These are phyloP conservation scores for Recurvirostra avosetta DNA, from an alignment of 2,113 vertebrate species.

Conservation along the genomic window DNA sequence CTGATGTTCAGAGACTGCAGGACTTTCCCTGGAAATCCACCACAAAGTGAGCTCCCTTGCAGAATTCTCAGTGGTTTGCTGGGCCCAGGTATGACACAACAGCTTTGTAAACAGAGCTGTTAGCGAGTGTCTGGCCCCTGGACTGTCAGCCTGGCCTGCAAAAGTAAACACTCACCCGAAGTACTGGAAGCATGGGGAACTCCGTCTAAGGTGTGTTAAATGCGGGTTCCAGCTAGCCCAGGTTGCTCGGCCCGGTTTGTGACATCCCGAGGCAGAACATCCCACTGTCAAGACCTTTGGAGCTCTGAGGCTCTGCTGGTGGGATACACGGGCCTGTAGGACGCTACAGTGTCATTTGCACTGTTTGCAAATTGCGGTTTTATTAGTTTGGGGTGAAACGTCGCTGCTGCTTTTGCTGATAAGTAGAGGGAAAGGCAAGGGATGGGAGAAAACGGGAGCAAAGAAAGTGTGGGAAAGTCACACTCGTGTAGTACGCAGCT, in stretches of 20 bases:
- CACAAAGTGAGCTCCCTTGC: neutral
- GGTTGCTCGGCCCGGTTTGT: neutral
- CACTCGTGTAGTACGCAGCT: fast-evolving
- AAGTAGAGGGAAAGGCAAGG: neutral
- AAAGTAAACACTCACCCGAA: neutral
- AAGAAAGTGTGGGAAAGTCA: neutral
- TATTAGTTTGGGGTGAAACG: neutral
- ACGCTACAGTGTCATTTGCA: neutral
- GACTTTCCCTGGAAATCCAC: neutral
- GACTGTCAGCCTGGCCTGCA: neutral
- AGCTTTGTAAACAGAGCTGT: neutral
- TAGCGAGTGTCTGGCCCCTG: neutral
- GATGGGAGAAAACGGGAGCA: neutral
- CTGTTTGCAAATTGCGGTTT: neutral
- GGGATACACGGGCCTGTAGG: neutral
- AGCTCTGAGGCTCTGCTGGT: neutral
- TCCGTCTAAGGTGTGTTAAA: neutral
- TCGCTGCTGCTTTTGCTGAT: neutral
- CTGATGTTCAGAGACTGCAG: fast-evolving
- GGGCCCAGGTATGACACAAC: neutral
- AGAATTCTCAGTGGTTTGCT: neutral
- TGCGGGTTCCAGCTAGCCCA: neutral
- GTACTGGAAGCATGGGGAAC: neutral
- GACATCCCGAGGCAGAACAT: neutral
- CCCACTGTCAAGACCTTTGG: neutral